These are phyloP conservation scores for Hirtodrosophila confusa DNA, from an alignment of 2,888 invertebrate species.

Conservation along the genomic window DNA sequence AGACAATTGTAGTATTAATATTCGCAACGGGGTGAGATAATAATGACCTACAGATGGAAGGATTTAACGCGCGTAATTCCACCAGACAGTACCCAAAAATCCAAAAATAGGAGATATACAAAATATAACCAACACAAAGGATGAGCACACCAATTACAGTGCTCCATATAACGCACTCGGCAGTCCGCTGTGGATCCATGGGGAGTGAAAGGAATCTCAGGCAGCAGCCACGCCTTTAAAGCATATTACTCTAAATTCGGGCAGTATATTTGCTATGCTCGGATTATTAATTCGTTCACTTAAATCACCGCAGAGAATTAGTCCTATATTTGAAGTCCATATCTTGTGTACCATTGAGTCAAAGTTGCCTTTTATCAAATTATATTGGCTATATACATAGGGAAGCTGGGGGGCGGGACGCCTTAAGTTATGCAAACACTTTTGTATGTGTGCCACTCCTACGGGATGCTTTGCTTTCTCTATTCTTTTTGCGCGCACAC, in stretches of 20 bases:
- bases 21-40: too few relatives aligned
- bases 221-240: slow-evolving; percentile 58
- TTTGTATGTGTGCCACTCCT: slow-evolving; percentile 73
- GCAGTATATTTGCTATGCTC: slow-evolving; percentile 5
- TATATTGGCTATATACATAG: slow-evolving; percentile 34
- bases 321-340: too few relatives aligned
- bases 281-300: slow-evolving; percentile 21
- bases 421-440: slow-evolving; percentile 74
- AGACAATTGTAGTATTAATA: too few relatives aligned
- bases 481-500: slow-evolving; percentile 64
- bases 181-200: slow-evolving; percentile 35
- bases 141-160: slow-evolving; percentile 16
- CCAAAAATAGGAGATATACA: slow-evolving; percentile 14
- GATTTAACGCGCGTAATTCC: neutral
- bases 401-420: slow-evolving; percentile 31
- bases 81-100: neutral
- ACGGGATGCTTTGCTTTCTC: slow-evolving; percentile 74
- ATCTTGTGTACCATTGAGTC: neutral
- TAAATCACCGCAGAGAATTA: slow-evolving; percentile 4
- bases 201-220: neutral
- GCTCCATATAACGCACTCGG: slow-evolving; percentile 30
- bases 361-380: slow-evolving; percentile 44
- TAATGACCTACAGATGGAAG: neutral
- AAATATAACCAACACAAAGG: slow-evolving; percentile 3
- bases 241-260: slow-evolving; percentile 15